Conservation (phyloP, 2,113 vertebrate species). For the Diglossa brunneiventris region DNA sequence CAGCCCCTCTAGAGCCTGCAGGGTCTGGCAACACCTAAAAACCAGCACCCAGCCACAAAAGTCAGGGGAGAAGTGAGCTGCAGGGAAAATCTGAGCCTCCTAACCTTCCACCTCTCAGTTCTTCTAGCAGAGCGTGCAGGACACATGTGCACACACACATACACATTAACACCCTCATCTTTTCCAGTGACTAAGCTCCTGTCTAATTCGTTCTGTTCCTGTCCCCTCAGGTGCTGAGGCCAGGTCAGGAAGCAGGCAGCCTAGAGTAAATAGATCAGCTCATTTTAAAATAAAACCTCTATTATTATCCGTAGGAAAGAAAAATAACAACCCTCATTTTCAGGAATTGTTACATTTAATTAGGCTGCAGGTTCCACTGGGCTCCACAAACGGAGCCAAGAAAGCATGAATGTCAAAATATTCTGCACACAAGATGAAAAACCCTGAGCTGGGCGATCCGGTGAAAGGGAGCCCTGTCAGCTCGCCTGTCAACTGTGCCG, state of each 20-base stretch:
- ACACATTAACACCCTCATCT: conserved; percentile 24
- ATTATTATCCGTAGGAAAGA: conserved; percentile 64
- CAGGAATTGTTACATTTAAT: conserved; percentile 71
- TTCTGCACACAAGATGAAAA: conserved; percentile 35
- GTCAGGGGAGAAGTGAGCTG: background rate
- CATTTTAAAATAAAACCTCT: conserved; percentile 62
- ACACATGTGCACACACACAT: background rate
- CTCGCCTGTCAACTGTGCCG: background rate
- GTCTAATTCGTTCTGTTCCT: conserved; percentile 50
- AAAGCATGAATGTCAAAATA: conserved; percentile 68
- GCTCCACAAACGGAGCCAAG: conserved; percentile 54
- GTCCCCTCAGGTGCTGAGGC: conserved; percentile 71
- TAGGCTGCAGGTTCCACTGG: conserved; percentile 63
- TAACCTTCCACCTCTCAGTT: conserved; percentile 16
- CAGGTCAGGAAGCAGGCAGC: conserved; percentile 73
- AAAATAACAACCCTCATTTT: conserved; percentile 65
- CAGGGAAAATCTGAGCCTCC: conserved; percentile 28
- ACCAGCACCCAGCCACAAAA: background rate
- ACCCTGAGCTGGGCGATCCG: background rate
- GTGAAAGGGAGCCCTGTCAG: conserved; percentile 66
- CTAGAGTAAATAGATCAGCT: conserved; percentile 69
- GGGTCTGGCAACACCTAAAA: background rate
- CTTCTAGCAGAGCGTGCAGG: background rate
- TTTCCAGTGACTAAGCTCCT: conserved; percentile 59
- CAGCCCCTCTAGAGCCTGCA: background rate